These are phyloP conservation scores for Mystacides longicornis DNA, from an alignment of 2,888 invertebrate species.

Conservation along the genomic window DNA sequence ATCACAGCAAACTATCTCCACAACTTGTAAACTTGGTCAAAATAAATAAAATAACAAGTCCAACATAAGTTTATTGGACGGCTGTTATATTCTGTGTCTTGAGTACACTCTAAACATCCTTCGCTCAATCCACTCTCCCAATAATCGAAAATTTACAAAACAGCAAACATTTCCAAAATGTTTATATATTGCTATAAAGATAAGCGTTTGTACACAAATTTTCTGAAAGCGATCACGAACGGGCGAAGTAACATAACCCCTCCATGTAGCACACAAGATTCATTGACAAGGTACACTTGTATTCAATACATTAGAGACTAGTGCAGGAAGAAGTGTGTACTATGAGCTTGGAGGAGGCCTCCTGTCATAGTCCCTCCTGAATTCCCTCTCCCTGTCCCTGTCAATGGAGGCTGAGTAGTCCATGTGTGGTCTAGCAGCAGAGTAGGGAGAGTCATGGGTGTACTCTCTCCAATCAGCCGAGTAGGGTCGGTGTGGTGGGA, in stretches of 20 bases:
- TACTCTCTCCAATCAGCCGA: slow-evolving; percentile 48
- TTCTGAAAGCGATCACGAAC: too few species aligned
- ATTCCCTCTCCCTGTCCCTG: slow-evolving; percentile 46
- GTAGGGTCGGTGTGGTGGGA: slow-evolving; percentile 38
- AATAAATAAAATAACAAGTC: not conserved
- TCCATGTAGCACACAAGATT: too few species aligned
- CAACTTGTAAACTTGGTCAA: not conserved
- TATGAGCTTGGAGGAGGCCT: slow-evolving; percentile 53
- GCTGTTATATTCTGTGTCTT: too few species aligned
- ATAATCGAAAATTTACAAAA: too few species aligned
- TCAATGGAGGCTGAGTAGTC: slow-evolving; percentile 39
- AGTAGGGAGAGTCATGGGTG: slow-evolving; percentile 28
- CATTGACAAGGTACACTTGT: too few species aligned
- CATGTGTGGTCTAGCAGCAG: slow-evolving; percentile 27
- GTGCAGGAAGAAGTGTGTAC: not conserved
- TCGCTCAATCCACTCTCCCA: too few species aligned
- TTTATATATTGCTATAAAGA: too few species aligned
- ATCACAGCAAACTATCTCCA: not conserved
- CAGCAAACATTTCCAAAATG: too few species aligned
- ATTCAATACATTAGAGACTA: too few species aligned
- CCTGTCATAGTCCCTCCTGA: slow-evolving; percentile 58
- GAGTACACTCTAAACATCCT: too few species aligned
- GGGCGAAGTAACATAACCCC: too few species aligned
- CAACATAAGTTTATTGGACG: not conserved
- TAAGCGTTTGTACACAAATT: too few species aligned